Evolutionary conservation across 2,888 invertebrate genomes (phyloP), one percentile per base, ranked within the genome.

Genomic region (Synanthedon vespiformis): DNA sequence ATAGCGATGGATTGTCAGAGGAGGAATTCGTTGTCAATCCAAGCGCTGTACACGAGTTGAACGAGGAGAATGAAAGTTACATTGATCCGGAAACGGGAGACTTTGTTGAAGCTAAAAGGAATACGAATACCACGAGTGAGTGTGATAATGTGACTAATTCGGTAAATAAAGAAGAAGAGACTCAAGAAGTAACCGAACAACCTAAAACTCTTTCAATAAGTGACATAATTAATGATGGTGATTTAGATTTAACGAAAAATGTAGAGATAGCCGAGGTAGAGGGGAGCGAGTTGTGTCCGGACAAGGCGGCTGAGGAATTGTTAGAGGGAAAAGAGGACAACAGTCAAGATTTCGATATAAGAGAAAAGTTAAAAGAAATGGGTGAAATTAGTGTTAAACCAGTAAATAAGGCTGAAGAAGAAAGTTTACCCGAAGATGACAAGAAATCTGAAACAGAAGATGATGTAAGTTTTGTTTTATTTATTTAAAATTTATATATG

Each of bases 281-380:
- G 58, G 77, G 73, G 52, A 77, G 80, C 68, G 88, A 87, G 48
- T 57, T 87, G 49, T 86, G 87, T 68, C 65, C 82, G 27, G 86
- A 81, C 4, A 86, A 85, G 62, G 68, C 74, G 49, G 69, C 77
- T 40, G 85, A 83, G 44, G 86, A 86, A 5, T 61, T 85, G 50
- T 63, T 87, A 56, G 80, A 83, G 61, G 74, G 80, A 56, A 74
- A 80, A 56, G 85, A 85, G 50, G 84, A 84, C 34, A 76, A 64
- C 49, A 84, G 80, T 59, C 77, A 84, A 54, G 90, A 91, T 61
- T 89, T 88, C 68, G 90, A 90, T 65, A 89, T 90, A 48, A 88
- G 89, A 51, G 90, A 90, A 59, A 91, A 91, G 67, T 69, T 90
- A 50, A 90, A 90, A 67, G 90, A 91, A 73, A 90, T 91, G 90